phyloP scores from a whole-genome alignment of 2,113 vertebrate species.

The Mastomys natalensis region DNA sequence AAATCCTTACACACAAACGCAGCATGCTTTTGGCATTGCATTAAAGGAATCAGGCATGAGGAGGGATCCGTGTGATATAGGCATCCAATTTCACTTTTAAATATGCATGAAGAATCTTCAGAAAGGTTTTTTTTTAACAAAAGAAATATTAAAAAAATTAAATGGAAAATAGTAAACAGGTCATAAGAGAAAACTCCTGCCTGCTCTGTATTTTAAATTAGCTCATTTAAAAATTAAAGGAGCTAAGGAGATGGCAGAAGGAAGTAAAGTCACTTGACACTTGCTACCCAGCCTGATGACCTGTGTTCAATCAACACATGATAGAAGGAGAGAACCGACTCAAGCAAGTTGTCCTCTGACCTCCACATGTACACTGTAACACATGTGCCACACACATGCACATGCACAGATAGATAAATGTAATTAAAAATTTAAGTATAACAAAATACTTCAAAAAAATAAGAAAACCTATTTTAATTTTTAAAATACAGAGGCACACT shows the following conservation, averaged over 20 bases:
- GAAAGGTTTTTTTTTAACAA: background rate
- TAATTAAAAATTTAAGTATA: background rate
- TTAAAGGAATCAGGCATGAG: background rate
- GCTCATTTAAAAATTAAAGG: background rate
- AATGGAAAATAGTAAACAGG: background rate
- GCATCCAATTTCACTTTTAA: background rate
- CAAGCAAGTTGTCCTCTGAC: background rate
- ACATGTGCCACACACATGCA: background rate
- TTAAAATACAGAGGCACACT: background rate
- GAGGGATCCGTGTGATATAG: background rate
- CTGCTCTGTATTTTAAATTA: constrained; percentile 39
- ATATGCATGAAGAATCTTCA: background rate
- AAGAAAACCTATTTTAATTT: background rate
- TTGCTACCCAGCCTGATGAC: background rate
- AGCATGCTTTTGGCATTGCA: background rate
- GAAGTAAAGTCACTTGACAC: background rate
- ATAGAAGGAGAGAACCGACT: background rate
- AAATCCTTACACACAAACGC: background rate
- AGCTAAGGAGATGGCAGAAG: no score
- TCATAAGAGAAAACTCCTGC: background rate
- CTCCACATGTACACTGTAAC: background rate
- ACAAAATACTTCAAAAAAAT: background rate
- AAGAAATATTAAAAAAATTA: background rate
- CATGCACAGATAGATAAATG: background rate
- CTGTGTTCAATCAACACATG: background rate